Conservation (phyloP, 2,888 invertebrate species). For the Drosophila parthenogenetica region DNA sequence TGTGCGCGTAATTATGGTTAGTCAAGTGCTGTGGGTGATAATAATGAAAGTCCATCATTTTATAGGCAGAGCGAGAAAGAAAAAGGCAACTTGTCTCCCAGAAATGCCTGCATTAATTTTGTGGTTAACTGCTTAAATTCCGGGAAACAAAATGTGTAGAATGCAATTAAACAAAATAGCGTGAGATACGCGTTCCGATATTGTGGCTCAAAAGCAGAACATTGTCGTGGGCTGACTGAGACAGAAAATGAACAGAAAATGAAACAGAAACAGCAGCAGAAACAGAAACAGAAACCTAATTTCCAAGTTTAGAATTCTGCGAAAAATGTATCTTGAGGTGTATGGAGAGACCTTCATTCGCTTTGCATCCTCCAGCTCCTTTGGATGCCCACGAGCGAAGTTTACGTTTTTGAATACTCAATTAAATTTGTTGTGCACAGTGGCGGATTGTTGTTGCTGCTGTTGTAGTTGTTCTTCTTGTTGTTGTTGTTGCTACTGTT, state of each 20-base stretch:
- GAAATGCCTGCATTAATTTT: constrained; percentile 66
- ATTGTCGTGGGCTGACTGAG: constrained; percentile 57
- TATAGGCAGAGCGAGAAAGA: constrained; percentile 28
- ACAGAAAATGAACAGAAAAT: neutral
- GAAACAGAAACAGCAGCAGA: neutral
- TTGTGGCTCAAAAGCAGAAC: constrained; percentile 55
- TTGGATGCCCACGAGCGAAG: constrained; percentile 40
- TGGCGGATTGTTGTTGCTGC: constrained; percentile 49
- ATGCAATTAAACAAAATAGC: constrained; percentile 81
- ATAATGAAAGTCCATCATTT: constrained; percentile 52
- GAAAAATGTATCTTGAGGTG: constrained; percentile 61
- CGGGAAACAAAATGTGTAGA: constrained; percentile 73
- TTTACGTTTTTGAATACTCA: constrained; percentile 79
- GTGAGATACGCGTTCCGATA: constrained; percentile 79
- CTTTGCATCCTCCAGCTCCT: constrained; percentile 24
- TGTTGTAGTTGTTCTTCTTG: constrained; percentile 15
- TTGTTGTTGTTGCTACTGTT: constrained; percentile 55
- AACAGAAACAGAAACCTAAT: constrained; percentile 72
- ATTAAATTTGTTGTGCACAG: constrained; percentile 73
- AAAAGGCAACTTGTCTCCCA: constrained; percentile 13
- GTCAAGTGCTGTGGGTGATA: constrained; percentile 32
- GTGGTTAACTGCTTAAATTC: constrained; percentile 73
- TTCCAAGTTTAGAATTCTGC: constrained; percentile 81
- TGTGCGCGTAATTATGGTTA: constrained; percentile 71
- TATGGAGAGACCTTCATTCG: constrained; percentile 22